A percentile compares a stretch with the other conserved stretches of the same genome.
phyloP scores from a whole-genome alignment of 2,797 vertebrate genomes.

The Ctenosaura bakeri region DNA sequence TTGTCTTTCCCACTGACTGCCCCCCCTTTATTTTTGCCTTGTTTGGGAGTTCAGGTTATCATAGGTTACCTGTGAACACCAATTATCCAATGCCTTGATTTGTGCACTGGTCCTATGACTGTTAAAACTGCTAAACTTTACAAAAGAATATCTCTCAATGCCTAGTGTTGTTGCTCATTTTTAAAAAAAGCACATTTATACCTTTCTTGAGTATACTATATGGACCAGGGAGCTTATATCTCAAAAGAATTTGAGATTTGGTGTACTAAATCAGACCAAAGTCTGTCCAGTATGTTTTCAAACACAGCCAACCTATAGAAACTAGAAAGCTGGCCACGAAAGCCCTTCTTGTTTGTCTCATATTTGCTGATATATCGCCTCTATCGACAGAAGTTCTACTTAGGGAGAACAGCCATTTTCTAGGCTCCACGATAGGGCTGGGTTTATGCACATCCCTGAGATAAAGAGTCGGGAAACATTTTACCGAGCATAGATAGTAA shows the following conservation, averaged over 20 bases:
- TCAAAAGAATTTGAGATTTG: too few species aligned
- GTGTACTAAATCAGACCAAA: too few species aligned
- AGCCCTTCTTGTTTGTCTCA: neutral
- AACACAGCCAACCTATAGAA: too few species aligned
- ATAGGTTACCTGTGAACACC: neutral
- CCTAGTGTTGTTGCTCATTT: neutral
- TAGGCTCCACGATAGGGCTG: neutral
- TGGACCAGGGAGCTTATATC: neutral
- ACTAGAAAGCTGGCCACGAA: too few species aligned
- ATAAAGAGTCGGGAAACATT: neutral
- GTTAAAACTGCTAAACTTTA: neutral
- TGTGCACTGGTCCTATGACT: neutral
- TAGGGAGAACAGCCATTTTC: neutral
- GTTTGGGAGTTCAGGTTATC: neutral
- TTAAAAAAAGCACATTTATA: neutral
- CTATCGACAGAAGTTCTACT: neutral
- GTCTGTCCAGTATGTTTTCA: too few species aligned
- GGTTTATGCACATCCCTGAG: neutral
- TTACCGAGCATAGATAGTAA: neutral
- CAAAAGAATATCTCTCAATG: neutral
- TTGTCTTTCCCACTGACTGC: neutral
- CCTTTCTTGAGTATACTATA: too few species aligned
- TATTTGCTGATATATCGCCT: neutral
- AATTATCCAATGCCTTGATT: accelerated
- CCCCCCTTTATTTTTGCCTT: neutral